These are phyloP conservation scores for Cyanoramphus novaezelandiae DNA, from an alignment of 2,113 vertebrate genomes.

Conservation along the genomic window DNA sequence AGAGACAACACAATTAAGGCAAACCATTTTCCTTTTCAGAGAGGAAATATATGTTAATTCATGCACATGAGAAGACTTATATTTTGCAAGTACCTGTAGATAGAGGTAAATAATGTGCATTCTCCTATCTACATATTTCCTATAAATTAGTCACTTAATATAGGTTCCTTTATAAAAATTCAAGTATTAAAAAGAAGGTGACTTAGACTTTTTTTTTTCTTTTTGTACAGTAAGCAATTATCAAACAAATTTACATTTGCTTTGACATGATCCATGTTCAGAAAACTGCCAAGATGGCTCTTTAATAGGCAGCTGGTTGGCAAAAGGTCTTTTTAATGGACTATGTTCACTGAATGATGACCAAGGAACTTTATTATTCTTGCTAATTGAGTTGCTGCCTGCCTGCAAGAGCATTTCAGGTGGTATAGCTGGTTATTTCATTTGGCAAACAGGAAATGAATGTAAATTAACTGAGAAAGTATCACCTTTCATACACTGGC, in stretches of 20 bases:
- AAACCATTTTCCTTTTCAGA: not conserved
- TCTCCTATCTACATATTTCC: not conserved
- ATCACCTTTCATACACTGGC: not conserved
- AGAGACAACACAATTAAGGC: not conserved
- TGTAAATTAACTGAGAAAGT: slow-evolving; percentile 6
- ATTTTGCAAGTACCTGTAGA: not conserved
- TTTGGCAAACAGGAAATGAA: slow-evolving; percentile 31
- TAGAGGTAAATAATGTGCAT: not conserved
- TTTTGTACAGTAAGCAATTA: not conserved
- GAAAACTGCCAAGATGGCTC: not conserved
- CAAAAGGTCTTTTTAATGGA: slow-evolving; percentile 18
- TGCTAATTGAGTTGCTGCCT: slow-evolving; percentile 45
- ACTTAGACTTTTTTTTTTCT: not conserved
- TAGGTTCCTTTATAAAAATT: not conserved
- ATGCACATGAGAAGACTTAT: not conserved
- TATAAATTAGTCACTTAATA: not conserved
- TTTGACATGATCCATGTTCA: not conserved
- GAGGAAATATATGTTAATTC: not conserved
- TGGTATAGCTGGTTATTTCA: slow-evolving; percentile 3
- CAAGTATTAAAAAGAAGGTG: not conserved
- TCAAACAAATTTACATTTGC: slow-evolving; percentile 1
- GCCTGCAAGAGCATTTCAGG: slow-evolving; percentile 35
- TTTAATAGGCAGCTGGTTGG: not conserved
- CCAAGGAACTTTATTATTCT: slow-evolving; percentile 40
- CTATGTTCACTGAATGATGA: slow-evolving; percentile 46